phyloP scores from a whole-genome alignment of 2,888 invertebrate species.

The Caenorhabditis becei region DNA sequence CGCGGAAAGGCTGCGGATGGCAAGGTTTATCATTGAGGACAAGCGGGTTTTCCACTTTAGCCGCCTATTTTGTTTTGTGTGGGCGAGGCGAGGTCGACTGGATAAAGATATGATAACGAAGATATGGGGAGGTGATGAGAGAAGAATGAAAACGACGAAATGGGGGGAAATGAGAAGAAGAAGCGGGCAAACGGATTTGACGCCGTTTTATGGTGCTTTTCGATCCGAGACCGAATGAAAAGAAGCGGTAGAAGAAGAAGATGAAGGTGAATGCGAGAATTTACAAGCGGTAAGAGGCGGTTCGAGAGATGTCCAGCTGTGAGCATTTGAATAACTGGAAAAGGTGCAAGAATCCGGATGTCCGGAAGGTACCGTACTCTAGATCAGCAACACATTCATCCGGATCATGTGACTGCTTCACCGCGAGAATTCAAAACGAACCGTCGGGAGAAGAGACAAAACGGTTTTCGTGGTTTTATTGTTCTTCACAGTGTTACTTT shows the following conservation, averaged over 20 bases:
- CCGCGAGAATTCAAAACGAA: not conserved
- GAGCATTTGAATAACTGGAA: conserved; percentile 49
- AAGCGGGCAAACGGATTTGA: conserved; percentile 8
- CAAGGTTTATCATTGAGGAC: conserved; percentile 40
- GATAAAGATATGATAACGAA: conserved; percentile 51
- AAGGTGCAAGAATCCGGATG: conserved; percentile 40
- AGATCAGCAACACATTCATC: not conserved
- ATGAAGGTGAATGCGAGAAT: conserved; percentile 27
- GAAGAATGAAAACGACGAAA: conserved; percentile 4
- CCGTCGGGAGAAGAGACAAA: too few species aligned
- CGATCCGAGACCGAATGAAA: conserved; percentile 20
- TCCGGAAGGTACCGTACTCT: conserved; percentile 5
- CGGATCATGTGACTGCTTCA: not conserved
- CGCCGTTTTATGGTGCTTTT: conserved; percentile 35
- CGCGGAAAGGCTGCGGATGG: conserved; percentile 34
- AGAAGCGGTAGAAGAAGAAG: conserved; percentile 6
- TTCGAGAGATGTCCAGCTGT: conserved; percentile 21
- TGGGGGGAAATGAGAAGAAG: not conserved
- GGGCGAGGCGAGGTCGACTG: conserved; percentile 60
- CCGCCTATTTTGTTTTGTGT: conserved; percentile 20
- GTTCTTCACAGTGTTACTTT: too few species aligned
- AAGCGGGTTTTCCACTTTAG: conserved; percentile 34
- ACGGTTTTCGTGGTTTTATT: conserved; percentile 15
- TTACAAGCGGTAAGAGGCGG: conserved; percentile 10
- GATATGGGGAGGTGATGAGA: conserved; percentile 8